Evolutionary conservation across 2,797 vertebrate species (phyloP).

Genomic region (Urosaurus nigricauda): DNA sequence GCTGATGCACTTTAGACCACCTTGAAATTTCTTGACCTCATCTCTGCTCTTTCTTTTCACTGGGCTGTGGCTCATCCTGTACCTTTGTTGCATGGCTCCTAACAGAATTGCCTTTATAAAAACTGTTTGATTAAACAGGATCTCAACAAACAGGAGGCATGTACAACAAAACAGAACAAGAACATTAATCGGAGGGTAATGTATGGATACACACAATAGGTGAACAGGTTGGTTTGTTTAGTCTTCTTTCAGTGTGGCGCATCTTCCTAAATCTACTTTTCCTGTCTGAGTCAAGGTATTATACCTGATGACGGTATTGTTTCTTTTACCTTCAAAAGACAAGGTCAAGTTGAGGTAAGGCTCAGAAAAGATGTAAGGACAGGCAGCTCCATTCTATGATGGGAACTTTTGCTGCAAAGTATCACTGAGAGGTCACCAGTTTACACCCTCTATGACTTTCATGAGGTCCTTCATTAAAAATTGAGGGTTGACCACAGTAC

Average conservation of each 20-base stretch:
- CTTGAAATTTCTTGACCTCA: slow-evolving; percentile 45
- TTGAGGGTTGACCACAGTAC: slow-evolving; percentile 72
- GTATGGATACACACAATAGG: slow-evolving; percentile 70
- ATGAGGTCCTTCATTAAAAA: slow-evolving; percentile 79
- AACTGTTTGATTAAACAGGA: slow-evolving; percentile 60
- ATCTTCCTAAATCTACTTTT: slow-evolving; percentile 80
- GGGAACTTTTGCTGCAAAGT: slow-evolving; percentile 52
- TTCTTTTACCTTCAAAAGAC: slow-evolving; percentile 59
- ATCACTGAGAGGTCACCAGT: slow-evolving; percentile 68
- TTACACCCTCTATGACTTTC: slow-evolving; percentile 76
- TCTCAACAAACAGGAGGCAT: slow-evolving; percentile 71
- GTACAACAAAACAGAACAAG: slow-evolving; percentile 56
- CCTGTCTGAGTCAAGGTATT: slow-evolving; percentile 79
- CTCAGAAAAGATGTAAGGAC: slow-evolving; percentile 56
- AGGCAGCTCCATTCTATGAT: slow-evolving; percentile 29
- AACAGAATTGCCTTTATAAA: slow-evolving; percentile 59
- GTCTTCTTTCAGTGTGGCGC: slow-evolving; percentile 69
- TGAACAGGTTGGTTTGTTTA: slow-evolving; percentile 76
- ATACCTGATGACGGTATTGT: slow-evolving; percentile 57
- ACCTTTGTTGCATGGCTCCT: slow-evolving; percentile 37
- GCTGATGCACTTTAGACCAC: not conserved
- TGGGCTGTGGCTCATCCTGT: slow-evolving; percentile 59
- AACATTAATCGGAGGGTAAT: slow-evolving; percentile 70
- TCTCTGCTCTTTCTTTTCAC: slow-evolving; percentile 60
- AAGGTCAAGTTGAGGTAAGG: slow-evolving; percentile 77